phyloP scores from a whole-genome alignment of 2,797 vertebrate genomes.

The Momotus momota region DNA sequence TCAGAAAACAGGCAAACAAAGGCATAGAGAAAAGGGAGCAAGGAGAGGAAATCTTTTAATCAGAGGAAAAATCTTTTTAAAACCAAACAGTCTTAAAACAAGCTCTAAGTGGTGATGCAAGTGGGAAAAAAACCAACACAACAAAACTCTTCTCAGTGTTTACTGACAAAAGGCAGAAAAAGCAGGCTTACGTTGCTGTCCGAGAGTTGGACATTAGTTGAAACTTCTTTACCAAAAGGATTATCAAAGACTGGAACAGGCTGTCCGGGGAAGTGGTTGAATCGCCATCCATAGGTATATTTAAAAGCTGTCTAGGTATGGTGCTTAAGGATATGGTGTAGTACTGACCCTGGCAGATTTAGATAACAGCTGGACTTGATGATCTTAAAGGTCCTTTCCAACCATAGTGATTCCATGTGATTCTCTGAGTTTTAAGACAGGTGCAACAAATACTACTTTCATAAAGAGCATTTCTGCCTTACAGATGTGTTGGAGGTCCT shows the following conservation, averaged over 20 bases:
- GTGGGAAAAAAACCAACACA: too few relatives aligned
- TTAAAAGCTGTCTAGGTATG: too few relatives aligned
- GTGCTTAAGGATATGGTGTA: too few relatives aligned
- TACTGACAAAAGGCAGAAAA: background rate
- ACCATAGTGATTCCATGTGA: too few relatives aligned
- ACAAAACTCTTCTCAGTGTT: background rate
- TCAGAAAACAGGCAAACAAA: background rate
- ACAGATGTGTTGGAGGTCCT: background rate
- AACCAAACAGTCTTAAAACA: background rate
- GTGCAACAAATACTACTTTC: background rate
- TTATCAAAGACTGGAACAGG: too few relatives aligned
- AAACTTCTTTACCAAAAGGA: too few relatives aligned
- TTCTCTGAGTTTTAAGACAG: background rate
- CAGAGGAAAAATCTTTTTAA: background rate
- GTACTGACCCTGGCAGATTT: too few relatives aligned
- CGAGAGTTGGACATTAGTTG: background rate
- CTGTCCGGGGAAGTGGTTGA: too few relatives aligned
- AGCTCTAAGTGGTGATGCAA: background rate
- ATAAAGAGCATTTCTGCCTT: background rate
- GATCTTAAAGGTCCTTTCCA: too few relatives aligned
- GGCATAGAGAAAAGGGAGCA: background rate
- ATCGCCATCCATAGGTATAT: too few relatives aligned
- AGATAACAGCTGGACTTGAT: too few relatives aligned
- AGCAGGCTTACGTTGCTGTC: background rate
- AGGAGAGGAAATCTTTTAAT: background rate